A percentile compares a stretch with the other conserved stretches of the same genome.
Evolutionary conservation across 2,888 invertebrate genomes (phyloP).

Genomic region (Caenorhabditis plicata): DNA sequence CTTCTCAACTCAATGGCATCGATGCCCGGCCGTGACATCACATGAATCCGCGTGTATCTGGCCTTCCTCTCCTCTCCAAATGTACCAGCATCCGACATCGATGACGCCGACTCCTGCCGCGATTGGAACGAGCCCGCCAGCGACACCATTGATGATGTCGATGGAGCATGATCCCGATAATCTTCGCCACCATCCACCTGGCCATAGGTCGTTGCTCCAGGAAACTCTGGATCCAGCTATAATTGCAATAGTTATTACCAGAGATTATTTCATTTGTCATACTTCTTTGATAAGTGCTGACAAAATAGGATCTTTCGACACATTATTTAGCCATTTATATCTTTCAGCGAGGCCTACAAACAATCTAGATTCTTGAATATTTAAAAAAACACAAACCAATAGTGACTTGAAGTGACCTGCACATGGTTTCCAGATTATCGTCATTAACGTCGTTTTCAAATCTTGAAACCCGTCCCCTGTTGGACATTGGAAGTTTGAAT

Average conservation of each 20-base stretch:
- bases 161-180: not conserved
- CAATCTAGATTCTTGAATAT: not conserved
- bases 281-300: constrained; percentile 10
- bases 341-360: constrained; percentile 19
- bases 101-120: not conserved
- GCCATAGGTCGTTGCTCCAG: not conserved
- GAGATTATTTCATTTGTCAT: not conserved
- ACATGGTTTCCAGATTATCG: constrained; percentile 19
- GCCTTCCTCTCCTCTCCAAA: no score
- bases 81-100: not conserved
- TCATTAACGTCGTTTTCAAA: constrained; percentile 26
- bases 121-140: constrained; percentile 2
- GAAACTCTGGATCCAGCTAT: constrained; percentile 18
- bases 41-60: constrained; percentile 9
- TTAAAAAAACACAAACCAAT: constrained; percentile 2
- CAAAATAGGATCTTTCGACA: constrained; percentile 31
- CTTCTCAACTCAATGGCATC: constrained; percentile 20
- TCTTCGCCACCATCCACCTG: not conserved
- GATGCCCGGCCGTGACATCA: constrained; percentile 16
- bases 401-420: constrained; percentile 21
- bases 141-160: not conserved
- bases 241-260: not conserved
- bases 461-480: constrained; percentile 24
- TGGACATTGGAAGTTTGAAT: constrained; percentile 15
- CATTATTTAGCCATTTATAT: constrained; percentile 34